These are phyloP conservation scores for Teleogryllus occipitalis DNA, from an alignment of 1,140 invertebrate genomes.

Conservation along the genomic window DNA sequence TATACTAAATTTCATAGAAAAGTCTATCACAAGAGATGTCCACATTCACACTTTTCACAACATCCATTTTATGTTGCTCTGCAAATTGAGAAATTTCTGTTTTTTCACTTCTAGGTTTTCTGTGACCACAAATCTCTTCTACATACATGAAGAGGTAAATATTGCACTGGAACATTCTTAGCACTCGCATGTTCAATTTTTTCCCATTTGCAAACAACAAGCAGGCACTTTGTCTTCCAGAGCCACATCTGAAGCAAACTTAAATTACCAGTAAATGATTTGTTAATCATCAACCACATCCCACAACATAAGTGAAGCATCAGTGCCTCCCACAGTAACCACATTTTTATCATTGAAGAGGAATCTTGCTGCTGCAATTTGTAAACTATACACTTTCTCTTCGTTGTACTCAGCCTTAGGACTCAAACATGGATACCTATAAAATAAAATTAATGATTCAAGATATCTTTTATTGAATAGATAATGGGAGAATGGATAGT, in stretches of 20 bases:
- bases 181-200: no score
- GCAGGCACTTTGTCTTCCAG: background rate
- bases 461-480: background rate
- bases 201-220: background rate
- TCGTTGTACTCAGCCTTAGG: constrained; percentile 79
- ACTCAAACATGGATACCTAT: constrained; percentile 71
- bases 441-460: constrained; percentile 23
- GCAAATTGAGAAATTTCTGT: no score
- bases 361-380: constrained; percentile 73
- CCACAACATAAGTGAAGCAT: constrained; percentile 89
- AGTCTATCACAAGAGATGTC: no score
- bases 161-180: no score
- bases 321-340: constrained; percentile 82
- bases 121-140: no score
- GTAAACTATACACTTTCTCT: constrained; percentile 80
- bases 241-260: no score
- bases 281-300: constrained; percentile 65
- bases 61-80: no score
- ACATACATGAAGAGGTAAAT: no score
- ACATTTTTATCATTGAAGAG: constrained; percentile 78
- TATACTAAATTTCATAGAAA: no score
- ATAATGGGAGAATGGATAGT: background rate
- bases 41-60: no score
- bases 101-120: no score
- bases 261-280: no score